Evolutionary conservation across 1,140 invertebrate species (phyloP).

Genomic region (Penaeus japonicus): DNA sequence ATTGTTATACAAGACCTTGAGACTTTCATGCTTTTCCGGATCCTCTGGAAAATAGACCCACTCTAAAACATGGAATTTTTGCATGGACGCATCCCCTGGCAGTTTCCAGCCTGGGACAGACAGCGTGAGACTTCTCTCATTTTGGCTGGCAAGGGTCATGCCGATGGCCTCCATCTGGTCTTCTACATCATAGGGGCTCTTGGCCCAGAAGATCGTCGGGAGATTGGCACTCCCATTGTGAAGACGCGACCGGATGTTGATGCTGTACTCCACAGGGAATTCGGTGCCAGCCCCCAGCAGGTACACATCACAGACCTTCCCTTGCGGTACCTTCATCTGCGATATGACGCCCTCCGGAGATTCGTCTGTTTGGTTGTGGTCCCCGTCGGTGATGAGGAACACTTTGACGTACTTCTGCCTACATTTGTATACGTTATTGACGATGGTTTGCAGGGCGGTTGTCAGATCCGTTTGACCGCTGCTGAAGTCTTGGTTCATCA

Average conservation of each 20-base stretch:
- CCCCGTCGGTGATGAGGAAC: slow-evolving; percentile 39
- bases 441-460: background rate
- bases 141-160: background rate
- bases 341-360: background rate
- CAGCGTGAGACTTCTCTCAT: background rate
- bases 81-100: background rate
- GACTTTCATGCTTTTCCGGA: background rate
- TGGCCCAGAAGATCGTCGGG: slow-evolving; percentile 40
- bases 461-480: background rate
- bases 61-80: slow-evolving; percentile 23
- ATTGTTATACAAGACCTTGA: background rate
- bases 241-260: slow-evolving; percentile 40
- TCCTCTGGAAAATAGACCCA: slow-evolving; percentile 19
- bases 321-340: background rate
- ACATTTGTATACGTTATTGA: background rate
- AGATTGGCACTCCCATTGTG: slow-evolving; percentile 51
- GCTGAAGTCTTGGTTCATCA: background rate
- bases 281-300: slow-evolving; percentile 35
- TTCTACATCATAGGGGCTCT: background rate
- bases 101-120: background rate
- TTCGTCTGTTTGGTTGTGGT: slow-evolving; percentile 3
- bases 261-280: slow-evolving; percentile 48
- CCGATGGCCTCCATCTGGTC: slow-evolving; percentile 29
- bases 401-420: slow-evolving; percentile 1
- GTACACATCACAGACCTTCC: slow-evolving; percentile 38